Conservation (phyloP, 2,113 vertebrate genomes). For the Actinemys pallida region DNA sequence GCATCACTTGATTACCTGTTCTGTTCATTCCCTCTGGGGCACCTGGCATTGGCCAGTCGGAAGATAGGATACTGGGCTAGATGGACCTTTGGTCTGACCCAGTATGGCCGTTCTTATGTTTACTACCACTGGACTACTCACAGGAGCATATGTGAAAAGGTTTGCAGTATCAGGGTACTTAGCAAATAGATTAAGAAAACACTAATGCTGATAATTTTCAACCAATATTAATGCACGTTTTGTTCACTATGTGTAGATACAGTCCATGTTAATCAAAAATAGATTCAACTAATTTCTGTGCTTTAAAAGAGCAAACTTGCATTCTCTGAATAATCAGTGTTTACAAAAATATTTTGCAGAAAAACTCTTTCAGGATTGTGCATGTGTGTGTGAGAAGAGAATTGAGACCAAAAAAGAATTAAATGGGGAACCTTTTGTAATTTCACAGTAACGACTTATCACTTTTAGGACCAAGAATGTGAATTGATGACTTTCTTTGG, state of each 20-base stretch:
- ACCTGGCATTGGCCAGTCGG: too few species aligned
- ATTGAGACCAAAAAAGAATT: background rate
- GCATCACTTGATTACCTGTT: too few species aligned
- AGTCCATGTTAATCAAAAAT: background rate
- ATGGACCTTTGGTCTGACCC: too few species aligned
- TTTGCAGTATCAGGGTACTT: background rate
- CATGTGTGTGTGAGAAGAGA: fast-evolving
- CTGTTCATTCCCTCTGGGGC: too few species aligned
- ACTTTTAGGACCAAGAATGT: background rate
- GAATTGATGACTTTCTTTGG: background rate
- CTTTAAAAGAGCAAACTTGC: background rate
- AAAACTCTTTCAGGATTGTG: background rate
- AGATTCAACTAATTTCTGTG: background rate
- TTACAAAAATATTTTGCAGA: background rate
- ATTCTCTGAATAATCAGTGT: background rate
- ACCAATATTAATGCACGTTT: background rate
- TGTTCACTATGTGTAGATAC: background rate
- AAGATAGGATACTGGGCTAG: too few species aligned
- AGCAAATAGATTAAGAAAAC: background rate
- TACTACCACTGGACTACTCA: background rate
- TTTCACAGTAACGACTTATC: background rate
- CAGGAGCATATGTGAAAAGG: background rate
- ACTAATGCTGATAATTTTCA: background rate
- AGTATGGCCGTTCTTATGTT: background rate
- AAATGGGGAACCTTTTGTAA: too few species aligned